Percentiles rank a stretch among this genome's conserved stretches.
Conservation (phyloP, 2,113 vertebrate species). For the Phalacrocorax aristotelis region DNA sequence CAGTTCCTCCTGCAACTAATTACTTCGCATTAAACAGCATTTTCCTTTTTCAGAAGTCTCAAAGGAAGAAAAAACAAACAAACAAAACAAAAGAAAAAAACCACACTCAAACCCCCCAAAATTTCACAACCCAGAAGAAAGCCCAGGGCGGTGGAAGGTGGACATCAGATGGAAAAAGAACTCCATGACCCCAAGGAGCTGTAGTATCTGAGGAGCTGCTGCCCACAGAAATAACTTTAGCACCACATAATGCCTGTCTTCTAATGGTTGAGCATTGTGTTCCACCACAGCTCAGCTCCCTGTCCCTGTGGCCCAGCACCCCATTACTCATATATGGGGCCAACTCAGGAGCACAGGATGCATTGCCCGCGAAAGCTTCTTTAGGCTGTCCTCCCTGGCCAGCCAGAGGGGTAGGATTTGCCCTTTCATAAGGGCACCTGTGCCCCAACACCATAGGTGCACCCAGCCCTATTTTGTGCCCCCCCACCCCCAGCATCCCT, state of each 20-base stretch:
- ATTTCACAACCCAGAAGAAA: background rate
- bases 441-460: background rate
- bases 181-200: background rate
- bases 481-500: background rate
- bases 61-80: background rate
- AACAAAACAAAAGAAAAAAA: background rate
- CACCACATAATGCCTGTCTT: background rate
- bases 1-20: background rate
- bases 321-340: rapidly evolving
- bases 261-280: rapidly evolving
- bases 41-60: background rate
- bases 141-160: background rate
- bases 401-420: background rate
- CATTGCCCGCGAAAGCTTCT: background rate
- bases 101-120: no score
- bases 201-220: background rate
- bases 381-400: background rate
- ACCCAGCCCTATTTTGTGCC: background rate
- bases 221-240: background rate
- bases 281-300: rapidly evolving
- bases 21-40: background rate
- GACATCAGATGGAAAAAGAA: background rate
- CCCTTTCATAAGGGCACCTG: background rate
- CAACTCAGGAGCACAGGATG: background rate
- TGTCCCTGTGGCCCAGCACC: background rate